A percentile compares a stretch with the other conserved stretches of the same genome.
These are phyloP conservation scores for Campoletis raptor DNA, from an alignment of 2,888 invertebrate genomes.

Conservation along the genomic window DNA sequence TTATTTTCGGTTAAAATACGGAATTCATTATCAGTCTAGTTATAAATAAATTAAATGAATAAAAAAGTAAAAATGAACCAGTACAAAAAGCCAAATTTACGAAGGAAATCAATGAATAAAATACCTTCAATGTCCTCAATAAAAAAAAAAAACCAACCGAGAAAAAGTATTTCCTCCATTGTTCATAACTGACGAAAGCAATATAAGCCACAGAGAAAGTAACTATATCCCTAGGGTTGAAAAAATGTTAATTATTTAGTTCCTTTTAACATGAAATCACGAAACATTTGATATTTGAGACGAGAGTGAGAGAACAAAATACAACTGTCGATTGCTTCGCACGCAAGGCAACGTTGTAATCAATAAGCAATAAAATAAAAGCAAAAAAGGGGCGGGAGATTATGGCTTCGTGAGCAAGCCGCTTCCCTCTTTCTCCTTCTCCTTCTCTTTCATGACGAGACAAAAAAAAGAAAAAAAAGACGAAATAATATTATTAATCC, in stretches of 20 bases:
- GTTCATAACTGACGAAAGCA: background rate
- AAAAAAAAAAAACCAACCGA: background rate
- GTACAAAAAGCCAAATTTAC: background rate
- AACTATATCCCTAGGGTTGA: background rate
- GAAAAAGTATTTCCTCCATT: background rate
- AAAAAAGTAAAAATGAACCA: background rate
- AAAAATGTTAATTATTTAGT: background rate
- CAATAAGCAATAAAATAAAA: conserved; percentile 80
- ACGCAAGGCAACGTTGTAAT: conserved; percentile 75
- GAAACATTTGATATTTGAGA: conserved; percentile 15
- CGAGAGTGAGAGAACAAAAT: conserved; percentile 12
- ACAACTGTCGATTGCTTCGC: conserved; percentile 46
- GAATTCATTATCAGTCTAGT: background rate
- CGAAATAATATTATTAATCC: conserved; percentile 70
- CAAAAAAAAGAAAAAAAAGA: conserved; percentile 61
- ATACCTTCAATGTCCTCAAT: background rate
- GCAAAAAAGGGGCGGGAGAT: conserved; percentile 67
- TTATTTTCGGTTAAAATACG: background rate
- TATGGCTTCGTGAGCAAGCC: conserved; percentile 44
- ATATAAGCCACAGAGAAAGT: background rate
- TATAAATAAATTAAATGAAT: background rate
- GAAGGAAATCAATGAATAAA: background rate
- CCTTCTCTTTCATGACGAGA: conserved; percentile 48
- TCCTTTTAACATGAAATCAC: background rate
- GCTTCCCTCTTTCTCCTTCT: conserved; percentile 52